Percentiles rank a stretch among this genome's conserved stretches.
Conservation (phyloP, 2,797 vertebrate genomes). For the Acestrorhynchus altus region DNA sequence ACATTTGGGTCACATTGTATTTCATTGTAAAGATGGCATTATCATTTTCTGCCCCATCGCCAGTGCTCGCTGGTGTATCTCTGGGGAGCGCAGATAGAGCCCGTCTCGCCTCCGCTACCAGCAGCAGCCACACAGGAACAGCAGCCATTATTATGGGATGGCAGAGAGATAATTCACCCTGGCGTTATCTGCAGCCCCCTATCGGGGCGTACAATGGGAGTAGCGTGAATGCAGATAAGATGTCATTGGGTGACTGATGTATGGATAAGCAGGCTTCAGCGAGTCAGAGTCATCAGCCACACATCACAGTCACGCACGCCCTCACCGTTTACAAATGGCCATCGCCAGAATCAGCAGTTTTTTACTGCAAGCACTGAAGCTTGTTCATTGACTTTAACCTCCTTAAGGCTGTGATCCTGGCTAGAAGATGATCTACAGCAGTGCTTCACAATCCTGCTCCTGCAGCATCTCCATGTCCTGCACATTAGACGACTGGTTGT, state of each 20-base stretch:
- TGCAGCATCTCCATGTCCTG: not conserved
- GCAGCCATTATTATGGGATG: slow-evolving; percentile 20
- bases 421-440: not conserved
- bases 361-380: not conserved
- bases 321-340: slow-evolving; percentile 7
- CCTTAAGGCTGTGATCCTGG: not conserved
- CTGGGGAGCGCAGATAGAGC: not conserved
- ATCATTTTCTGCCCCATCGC: slow-evolving; percentile 27
- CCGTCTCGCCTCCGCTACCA: slow-evolving; percentile 27
- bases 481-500: not conserved
- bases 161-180: slow-evolving; percentile 37
- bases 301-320: slow-evolving; percentile 11
- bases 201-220: slow-evolving; percentile 42
- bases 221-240: slow-evolving; percentile 47
- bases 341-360: not conserved
- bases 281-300: slow-evolving; percentile 3
- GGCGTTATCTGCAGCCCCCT: slow-evolving; percentile 41
- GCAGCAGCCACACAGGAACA: slow-evolving; percentile 1
- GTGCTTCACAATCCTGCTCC: not conserved
- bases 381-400: slow-evolving; percentile 5
- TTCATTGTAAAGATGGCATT: slow-evolving; percentile 22
- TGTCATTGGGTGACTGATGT: slow-evolving; percentile 49
- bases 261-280: slow-evolving; percentile 29
- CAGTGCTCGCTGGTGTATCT: not conserved
- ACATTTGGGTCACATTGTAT: slow-evolving; percentile 38